Conservation (phyloP, 2,888 invertebrate genomes). For the Pseudoips prasinana region DNA sequence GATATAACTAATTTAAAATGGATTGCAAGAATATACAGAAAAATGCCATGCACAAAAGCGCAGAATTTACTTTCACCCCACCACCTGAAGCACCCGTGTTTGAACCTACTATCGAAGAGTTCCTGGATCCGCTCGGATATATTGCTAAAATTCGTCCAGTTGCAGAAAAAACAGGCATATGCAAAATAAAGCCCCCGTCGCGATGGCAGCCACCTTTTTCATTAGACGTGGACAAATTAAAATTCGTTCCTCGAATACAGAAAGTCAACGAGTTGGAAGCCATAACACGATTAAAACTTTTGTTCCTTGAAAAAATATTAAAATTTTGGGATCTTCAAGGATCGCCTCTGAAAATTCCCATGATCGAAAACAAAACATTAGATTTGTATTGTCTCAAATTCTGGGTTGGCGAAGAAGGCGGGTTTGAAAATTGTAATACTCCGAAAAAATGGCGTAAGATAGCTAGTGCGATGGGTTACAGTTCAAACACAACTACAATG, state of each 20-base stretch:
- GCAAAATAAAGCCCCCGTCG: constrained; percentile 89
- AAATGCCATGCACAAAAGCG: constrained; percentile 78
- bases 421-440: constrained; percentile 81
- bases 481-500: constrained; percentile 80
- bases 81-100: constrained; percentile 87
- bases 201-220: constrained; percentile 91
- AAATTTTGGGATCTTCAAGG: constrained; percentile 90
- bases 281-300: constrained; percentile 86
- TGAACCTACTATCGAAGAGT: constrained; percentile 87
- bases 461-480: constrained; percentile 83
- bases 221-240: constrained; percentile 85
- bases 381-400: constrained; percentile 86
- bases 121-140: constrained; percentile 87
- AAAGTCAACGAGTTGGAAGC: constrained; percentile 84
- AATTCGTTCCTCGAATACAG: constrained; percentile 78
- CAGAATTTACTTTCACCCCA: constrained; percentile 75
- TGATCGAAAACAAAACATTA: constrained; percentile 86
- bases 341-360: constrained; percentile 84
- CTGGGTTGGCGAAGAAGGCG: constrained; percentile 81
- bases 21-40: constrained; percentile 76
- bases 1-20: constrained; percentile 41
- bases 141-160: constrained; percentile 87
- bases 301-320: constrained; percentile 87
- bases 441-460: constrained; percentile 87
- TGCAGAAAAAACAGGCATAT: constrained; percentile 88